Conservation (phyloP, 2,113 vertebrate species). For the Butorides virescens region DNA sequence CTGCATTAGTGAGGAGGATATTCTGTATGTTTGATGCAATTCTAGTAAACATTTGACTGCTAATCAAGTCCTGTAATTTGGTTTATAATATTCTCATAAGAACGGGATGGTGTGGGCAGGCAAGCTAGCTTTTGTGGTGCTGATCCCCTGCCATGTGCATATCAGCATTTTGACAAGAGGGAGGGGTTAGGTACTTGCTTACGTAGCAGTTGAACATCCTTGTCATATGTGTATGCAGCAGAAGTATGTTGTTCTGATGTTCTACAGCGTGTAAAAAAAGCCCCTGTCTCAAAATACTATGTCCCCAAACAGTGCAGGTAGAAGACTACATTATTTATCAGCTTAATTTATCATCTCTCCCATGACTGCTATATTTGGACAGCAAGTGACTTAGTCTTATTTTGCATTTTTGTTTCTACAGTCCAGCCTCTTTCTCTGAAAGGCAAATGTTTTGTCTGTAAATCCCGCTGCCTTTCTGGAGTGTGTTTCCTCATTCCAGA, state of each 20-base stretch:
- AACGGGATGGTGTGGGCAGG: neutral
- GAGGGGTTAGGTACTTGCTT: neutral
- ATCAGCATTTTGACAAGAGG: neutral
- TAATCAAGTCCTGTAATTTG: neutral
- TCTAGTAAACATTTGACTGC: neutral
- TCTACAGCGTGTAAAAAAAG: neutral
- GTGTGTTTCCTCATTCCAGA: neutral
- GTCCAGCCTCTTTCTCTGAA: neutral
- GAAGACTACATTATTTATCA: neutral
- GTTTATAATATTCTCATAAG: neutral
- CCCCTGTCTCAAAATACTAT: neutral
- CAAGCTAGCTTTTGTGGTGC: neutral
- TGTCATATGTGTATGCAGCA: neutral
- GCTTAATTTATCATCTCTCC: neutral
- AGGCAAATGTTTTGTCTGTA: neutral
- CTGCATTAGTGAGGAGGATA: neutral
- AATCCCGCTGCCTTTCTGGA: neutral
- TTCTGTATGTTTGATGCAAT: neutral
- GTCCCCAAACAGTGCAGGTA: neutral
- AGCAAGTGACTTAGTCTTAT: neutral
- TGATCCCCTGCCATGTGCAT: neutral
- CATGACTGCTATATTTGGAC: neutral
- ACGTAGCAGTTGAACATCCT: neutral
- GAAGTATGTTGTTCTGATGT: neutral
- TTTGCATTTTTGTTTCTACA: neutral